A percentile compares a stretch with the other conserved stretches of the same genome.
phyloP scores from a whole-genome alignment of 2,113 vertebrate species.

The Athene noctua region DNA sequence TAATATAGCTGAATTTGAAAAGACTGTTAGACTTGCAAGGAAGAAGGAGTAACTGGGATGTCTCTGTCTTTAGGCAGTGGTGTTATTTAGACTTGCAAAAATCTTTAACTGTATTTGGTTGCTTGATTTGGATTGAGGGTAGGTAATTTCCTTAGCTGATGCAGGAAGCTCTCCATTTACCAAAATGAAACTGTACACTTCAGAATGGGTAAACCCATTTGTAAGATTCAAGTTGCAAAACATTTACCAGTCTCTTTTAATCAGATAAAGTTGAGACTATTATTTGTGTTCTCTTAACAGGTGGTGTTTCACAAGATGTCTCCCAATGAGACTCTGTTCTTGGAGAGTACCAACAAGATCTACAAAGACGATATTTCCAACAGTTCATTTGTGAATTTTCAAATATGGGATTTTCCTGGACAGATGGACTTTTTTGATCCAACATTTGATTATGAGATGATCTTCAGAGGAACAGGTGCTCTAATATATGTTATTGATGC shows the following conservation, averaged over 20 bases:
- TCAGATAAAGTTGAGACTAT: neutral
- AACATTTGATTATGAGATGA: constrained; percentile 99
- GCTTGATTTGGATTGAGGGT: neutral
- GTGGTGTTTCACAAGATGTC: constrained; percentile 99
- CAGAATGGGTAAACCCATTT: neutral
- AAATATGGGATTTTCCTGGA: constrained; percentile 99
- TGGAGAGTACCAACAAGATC: constrained; percentile 99
- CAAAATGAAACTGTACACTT: neutral
- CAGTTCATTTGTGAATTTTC: constrained; percentile 99
- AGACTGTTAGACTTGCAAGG: neutral
- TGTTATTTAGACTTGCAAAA: neutral
- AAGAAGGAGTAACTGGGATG: neutral
- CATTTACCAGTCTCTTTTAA: neutral
- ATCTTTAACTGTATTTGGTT: neutral
- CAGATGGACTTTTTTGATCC: constrained; percentile 99
- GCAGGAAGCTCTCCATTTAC: neutral
- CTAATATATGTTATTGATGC: constrained; percentile 99
- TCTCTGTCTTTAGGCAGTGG: neutral
- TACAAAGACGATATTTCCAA: constrained; percentile 99
- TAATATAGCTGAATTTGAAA: neutral
- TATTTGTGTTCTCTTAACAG: constrained; percentile 69
- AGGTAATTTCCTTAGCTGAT: neutral
- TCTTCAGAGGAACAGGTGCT: constrained; percentile 97
- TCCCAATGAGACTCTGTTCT: constrained; percentile 95
- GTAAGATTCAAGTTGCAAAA: neutral